A percentile compares a stretch with the other conserved stretches of the same genome.
Conservation (phyloP, 2,113 vertebrate species). For the Copsychus sechellarum region DNA sequence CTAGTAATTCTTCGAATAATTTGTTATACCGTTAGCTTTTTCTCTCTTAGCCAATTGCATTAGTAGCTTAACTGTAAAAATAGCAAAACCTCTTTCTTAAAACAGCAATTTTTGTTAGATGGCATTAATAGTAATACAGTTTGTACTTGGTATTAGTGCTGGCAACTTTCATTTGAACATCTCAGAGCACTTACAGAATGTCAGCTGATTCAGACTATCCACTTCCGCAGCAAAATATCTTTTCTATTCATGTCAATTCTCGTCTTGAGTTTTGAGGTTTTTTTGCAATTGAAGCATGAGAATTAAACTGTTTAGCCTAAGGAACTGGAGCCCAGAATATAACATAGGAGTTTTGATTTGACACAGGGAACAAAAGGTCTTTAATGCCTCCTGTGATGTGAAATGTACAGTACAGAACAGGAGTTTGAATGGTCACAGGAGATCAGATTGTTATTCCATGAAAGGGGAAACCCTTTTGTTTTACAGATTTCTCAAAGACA, state of each 20-base stretch:
- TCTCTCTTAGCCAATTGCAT: background rate
- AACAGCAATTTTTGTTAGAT: background rate
- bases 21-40: constrained; percentile 43
- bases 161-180: background rate
- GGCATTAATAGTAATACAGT: constrained; percentile 5
- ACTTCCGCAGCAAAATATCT: background rate
- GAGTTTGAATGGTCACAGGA: background rate
- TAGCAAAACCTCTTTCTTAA: background rate
- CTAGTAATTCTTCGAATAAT: constrained; percentile 30
- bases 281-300: background rate
- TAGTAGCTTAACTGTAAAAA: constrained; percentile 26
- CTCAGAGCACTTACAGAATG: background rate
- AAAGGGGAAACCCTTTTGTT: background rate
- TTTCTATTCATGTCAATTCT: background rate
- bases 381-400: background rate
- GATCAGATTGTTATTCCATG: background rate
- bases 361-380: background rate
- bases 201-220: background rate
- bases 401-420: background rate
- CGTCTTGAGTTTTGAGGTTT: background rate
- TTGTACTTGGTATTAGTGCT: background rate
- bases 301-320: background rate
- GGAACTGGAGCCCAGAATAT: background rate
- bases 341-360: background rate
- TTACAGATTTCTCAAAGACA: background rate